A percentile compares a stretch with the other conserved stretches of the same genome.
phyloP scores from a whole-genome alignment of 2,888 invertebrate species.

The Gonocerus acuteangulatus region DNA sequence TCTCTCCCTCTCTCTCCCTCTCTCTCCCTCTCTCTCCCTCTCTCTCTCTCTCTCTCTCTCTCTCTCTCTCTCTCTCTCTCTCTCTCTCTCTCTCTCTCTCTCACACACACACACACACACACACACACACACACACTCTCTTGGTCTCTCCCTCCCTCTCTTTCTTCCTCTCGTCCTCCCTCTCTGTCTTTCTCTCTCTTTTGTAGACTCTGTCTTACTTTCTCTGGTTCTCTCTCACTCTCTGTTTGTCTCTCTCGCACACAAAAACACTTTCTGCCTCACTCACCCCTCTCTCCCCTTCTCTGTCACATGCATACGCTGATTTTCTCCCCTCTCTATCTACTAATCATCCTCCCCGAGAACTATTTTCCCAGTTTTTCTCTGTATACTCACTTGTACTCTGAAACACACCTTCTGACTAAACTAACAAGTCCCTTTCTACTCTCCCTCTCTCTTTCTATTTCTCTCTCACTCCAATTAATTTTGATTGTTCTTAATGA shows the following conservation, averaged over 20 bases:
- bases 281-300: too few species aligned
- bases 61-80: background rate
- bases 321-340: too few species aligned
- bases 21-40: constrained; percentile 11
- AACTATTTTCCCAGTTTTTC: too few species aligned
- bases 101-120: background rate
- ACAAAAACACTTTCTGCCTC: background rate
- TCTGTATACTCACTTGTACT: too few species aligned
- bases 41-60: constrained; percentile 13
- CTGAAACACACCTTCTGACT: too few species aligned
- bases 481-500: too few species aligned
- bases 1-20: constrained; percentile 22
- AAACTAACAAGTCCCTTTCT: too few species aligned
- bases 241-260: background rate
- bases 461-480: too few species aligned
- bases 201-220: background rate
- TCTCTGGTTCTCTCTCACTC: background rate
- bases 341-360: too few species aligned
- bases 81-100: constrained; percentile 5
- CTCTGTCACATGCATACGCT: too few species aligned
- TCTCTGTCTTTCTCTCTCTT: constrained; percentile 2
- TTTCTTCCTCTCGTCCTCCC: constrained; percentile 7
- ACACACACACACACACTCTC: background rate
- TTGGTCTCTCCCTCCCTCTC: constrained; percentile 1
- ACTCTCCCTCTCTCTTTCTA: too few species aligned